Conservation (phyloP, 2,888 invertebrate genomes). For the Nomada fabriciana region DNA sequence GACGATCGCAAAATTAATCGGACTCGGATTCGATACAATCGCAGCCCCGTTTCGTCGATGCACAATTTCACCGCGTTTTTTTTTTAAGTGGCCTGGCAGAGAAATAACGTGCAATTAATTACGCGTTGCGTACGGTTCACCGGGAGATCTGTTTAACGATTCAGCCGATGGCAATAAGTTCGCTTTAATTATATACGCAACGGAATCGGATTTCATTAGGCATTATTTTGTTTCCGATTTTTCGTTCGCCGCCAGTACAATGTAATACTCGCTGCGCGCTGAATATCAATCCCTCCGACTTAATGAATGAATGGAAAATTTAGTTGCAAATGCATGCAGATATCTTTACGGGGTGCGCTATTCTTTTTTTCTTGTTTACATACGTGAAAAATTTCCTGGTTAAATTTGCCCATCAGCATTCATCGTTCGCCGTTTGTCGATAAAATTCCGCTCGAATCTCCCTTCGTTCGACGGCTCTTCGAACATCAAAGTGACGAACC, state of each 20-base stretch:
- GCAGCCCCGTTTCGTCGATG: background rate
- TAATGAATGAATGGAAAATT: background rate
- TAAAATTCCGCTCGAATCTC: constrained; percentile 6
- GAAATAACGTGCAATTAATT: background rate
- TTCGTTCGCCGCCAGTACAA: background rate
- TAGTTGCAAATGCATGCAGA: background rate
- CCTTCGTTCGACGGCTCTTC: background rate
- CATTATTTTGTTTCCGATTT: background rate
- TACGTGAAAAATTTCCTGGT: constrained; percentile 9
- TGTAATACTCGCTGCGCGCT: background rate
- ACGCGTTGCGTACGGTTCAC: background rate
- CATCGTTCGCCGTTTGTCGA: background rate
- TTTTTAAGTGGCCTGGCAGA: background rate
- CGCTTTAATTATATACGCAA: background rate
- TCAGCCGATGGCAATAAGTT: background rate
- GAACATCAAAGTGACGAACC: constrained; percentile 22
- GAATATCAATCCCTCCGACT: background rate
- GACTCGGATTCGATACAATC: background rate
- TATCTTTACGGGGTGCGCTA: background rate
- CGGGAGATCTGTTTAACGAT: background rate
- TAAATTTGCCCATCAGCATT: background rate
- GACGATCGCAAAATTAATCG: background rate
- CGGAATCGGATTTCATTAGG: background rate
- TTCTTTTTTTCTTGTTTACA: background rate
- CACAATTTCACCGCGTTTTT: background rate